Evolutionary conservation across 92 coral and sea anemone species (phyloP), one percentile per base, ranked within the genome.

Genomic region (Pocillopora meandrina): DNA sequence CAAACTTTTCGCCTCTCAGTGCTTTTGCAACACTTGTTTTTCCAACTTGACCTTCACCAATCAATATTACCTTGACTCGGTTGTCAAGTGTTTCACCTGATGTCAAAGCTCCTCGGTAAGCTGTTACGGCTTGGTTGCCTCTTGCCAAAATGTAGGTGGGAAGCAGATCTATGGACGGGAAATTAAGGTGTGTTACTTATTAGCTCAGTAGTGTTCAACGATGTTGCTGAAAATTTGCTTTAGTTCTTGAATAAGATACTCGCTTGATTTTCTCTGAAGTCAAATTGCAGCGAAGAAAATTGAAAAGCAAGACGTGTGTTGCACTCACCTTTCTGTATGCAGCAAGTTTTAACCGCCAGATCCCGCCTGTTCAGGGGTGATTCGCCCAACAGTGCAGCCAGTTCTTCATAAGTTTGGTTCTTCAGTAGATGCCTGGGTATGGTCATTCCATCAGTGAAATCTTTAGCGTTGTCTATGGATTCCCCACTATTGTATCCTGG

Each of bases 81-180:
- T 81, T 81, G 14, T 81, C 85, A 34, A 18, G 59, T 9, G 85
- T 71, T 71, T 18, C 61, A 2, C 78, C 85, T 15, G 31, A 33
- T 15, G 19, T 81, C 36, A 81, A 71, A 60, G 85, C 85, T 71
- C 52, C 72, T 23, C 67, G 77, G 70, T 81, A 81, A 59, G 77
- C 85, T 61, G 58, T 77, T 18, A 71, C 4, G 3, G 70, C 66
- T 2, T 13, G 33, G 10, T 35, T 34, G 9, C 85, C 78, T 57
- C 85, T 71, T 34, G 69, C 85, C 71, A 71, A 72, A 36, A 71
- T 81, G 21, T 26, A 59, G 26, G 77, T 70, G 21, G 85, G 85
- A 59, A 81, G 59, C 57, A 59, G n/a, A 81, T 71, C 85, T 81
- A 60, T 11, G 36, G 59, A 4, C 10, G 15, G 52, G 16, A 64